phyloP scores from a whole-genome alignment of 2,797 vertebrate species.

The Sebastes aleutianus region DNA sequence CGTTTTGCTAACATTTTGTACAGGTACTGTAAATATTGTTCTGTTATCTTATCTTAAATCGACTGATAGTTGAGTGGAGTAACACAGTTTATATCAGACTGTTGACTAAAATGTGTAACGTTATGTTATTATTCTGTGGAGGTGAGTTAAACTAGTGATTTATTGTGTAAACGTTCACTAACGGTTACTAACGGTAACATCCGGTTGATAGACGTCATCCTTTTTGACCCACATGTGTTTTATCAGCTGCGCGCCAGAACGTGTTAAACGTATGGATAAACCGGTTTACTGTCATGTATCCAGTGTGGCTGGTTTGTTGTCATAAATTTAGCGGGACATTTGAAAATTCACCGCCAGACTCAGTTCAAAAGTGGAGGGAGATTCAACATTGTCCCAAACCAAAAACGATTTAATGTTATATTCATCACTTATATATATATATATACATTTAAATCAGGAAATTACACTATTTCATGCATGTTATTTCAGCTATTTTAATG shows the following conservation, averaged over 20 bases:
- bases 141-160: background rate
- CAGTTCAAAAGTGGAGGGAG: constrained; percentile 68
- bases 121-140: background rate
- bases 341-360: constrained; percentile 75
- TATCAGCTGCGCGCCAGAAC: constrained; percentile 46
- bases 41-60: background rate
- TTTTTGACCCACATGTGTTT: background rate
- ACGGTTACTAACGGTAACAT: rapidly evolving
- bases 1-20: background rate
- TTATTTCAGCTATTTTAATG: background rate
- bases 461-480: background rate
- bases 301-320: constrained; percentile 40
- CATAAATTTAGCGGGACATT: constrained; percentile 82
- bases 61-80: background rate
- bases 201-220: background rate
- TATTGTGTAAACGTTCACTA: rapidly evolving
- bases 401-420: rapidly evolving
- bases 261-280: rapidly evolving
- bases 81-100: background rate
- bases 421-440: rapidly evolving
- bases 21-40: background rate
- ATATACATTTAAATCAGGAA: background rate
- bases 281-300: background rate
- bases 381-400: background rate
- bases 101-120: rapidly evolving